Evolutionary conservation across 2,888 invertebrate genomes (phyloP).

Genomic region (Eupeodes latifasciatus): DNA sequence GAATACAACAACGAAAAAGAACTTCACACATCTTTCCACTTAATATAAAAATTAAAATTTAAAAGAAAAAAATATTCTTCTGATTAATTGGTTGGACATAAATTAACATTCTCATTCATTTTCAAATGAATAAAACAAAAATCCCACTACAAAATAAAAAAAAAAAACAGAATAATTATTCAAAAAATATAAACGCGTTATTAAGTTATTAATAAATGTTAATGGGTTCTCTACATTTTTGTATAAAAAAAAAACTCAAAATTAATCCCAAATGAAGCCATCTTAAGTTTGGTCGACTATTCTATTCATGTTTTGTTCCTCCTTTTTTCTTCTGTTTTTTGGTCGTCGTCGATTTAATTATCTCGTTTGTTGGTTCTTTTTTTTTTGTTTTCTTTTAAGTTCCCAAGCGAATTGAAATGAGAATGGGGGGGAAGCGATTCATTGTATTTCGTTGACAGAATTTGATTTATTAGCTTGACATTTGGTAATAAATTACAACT

Average conservation of each 20-base stretch:
- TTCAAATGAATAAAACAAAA: slow-evolving; percentile 24
- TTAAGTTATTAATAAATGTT: slow-evolving; percentile 72
- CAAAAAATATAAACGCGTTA: slow-evolving; percentile 46
- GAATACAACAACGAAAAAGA: not conserved
- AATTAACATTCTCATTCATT: slow-evolving; percentile 28
- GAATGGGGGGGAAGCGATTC: slow-evolving; percentile 34
- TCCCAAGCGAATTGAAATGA: slow-evolving; percentile 47
- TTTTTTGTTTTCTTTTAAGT: slow-evolving; percentile 5
- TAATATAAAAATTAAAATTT: not conserved
- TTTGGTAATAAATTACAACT: slow-evolving; percentile 69
- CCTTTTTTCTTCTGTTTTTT: slow-evolving; percentile 19
- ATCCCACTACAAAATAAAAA: slow-evolving; percentile 1
- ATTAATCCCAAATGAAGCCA: slow-evolving; percentile 70
- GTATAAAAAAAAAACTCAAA: slow-evolving; percentile 31
- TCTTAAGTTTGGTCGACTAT: slow-evolving; percentile 63
- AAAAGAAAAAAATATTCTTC: slow-evolving; percentile 30
- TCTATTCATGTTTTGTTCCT: slow-evolving; percentile 24
- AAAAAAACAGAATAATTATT: slow-evolving; percentile 17
- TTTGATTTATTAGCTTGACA: slow-evolving; percentile 69
- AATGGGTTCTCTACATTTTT: slow-evolving; percentile 64
- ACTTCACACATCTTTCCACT: slow-evolving; percentile 7
- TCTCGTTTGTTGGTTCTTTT: slow-evolving; percentile 52
- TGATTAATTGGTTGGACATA: slow-evolving; percentile 59
- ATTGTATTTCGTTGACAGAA: slow-evolving; percentile 64
- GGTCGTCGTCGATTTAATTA: slow-evolving; percentile 63